Base-by-base conservation (phyloP, 2,888 invertebrate species). In the Microctonus aethiopoides region DNA sequence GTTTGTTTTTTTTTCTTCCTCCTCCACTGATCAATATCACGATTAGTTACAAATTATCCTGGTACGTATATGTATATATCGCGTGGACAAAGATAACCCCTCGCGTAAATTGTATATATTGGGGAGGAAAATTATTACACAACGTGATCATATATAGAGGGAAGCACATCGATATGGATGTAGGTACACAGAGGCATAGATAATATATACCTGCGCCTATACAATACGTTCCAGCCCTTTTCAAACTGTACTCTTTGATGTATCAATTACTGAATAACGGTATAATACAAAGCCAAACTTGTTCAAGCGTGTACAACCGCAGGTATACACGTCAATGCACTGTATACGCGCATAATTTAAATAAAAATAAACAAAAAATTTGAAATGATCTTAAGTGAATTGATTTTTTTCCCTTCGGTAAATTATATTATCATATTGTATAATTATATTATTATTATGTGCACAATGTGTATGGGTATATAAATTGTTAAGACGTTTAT, bases 261-360 rank as follows among this genome's bases (percentile, higher is more conserved):
- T 77, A 76, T 77, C 76, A 77, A 77, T 77, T 77, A 77, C 75
- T 70, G 74, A 75, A 76, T 72, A 70, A 64, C 70, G 39, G 22
- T 54, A 26, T 41, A 16, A 51, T 51, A 64, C 64, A 64, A 54
- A 64, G 64, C 54, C 36, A 54, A 54, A 54, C 26, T 24, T 22
- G 57, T 16, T 57, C n/a, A 16, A 16, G 9, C 20, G 36, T 54
- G 36, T 24, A 13, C 13, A 13, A 36, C 34, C 54, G 34, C 64
- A 54, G 34, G 54, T 36, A 52, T 54, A 36, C 36, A 22, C 24
- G 4, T 54, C 54, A 20, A 34, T 54, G 52, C 11, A 20, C n/a
- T 54, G 16, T 16, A 1, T 1, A 20, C 10, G 29, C 36, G 29
- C 36, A 54, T 36, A 52, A 36, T 64, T 64, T 32, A 11, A 20